Evolutionary conservation across 2,888 invertebrate species (phyloP).

Genomic region (Campoletis raptor): DNA sequence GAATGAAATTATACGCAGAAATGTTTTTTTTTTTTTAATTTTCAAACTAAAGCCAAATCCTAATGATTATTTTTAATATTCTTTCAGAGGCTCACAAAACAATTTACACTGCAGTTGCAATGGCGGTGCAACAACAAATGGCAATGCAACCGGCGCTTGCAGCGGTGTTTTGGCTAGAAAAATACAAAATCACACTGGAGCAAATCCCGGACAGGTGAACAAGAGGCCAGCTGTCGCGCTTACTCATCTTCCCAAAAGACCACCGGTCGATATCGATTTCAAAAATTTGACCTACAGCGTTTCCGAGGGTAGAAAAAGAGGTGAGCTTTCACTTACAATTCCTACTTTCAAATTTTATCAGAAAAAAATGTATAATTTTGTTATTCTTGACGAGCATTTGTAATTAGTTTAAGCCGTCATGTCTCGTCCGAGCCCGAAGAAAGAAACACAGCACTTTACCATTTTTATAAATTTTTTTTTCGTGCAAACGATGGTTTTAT

Average conservation of each 20-base stretch:
- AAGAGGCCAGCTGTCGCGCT: slow-evolving; percentile 91
- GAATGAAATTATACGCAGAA: neutral
- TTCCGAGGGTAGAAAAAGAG: slow-evolving; percentile 92
- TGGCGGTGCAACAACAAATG: slow-evolving; percentile 86
- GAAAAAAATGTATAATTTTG: neutral
- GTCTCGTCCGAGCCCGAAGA: no score
- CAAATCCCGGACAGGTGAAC: slow-evolving; percentile 86
- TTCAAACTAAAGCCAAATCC: neutral
- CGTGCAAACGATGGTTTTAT: no score
- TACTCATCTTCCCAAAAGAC: slow-evolving; percentile 93
- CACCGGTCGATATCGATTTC: slow-evolving; percentile 96
- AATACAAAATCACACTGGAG: slow-evolving; percentile 89
- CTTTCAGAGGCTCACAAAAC: slow-evolving; percentile 90
- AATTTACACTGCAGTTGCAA: slow-evolving; percentile 88
- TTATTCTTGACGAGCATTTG: neutral
- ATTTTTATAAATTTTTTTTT: no score
- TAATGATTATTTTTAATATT: neutral
- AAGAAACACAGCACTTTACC: no score
- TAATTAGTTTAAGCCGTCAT: neutral
- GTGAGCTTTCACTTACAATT: slow-evolving; percentile 74
- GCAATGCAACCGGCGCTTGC: slow-evolving; percentile 80
- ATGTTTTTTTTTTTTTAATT: neutral
- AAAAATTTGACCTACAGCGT: slow-evolving; percentile 95
- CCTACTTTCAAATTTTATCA: neutral
- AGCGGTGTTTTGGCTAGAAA: slow-evolving; percentile 88